These are phyloP conservation scores for Tamandua tetradactyla DNA, from an alignment of 2,797 vertebrate species.

Conservation along the genomic window DNA sequence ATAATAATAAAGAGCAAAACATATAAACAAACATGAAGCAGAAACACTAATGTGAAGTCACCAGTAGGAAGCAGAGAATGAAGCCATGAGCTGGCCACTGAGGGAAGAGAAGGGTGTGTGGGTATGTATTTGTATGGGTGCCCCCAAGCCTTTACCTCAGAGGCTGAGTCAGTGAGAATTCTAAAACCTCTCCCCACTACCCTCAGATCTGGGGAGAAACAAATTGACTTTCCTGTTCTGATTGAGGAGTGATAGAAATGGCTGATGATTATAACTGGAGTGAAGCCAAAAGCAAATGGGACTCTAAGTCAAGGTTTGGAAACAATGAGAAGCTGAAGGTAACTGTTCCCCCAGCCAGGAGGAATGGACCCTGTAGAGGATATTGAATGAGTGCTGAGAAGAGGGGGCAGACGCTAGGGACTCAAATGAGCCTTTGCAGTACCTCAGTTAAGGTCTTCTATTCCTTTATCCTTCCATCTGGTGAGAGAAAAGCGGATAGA, in stretches of 20 bases:
- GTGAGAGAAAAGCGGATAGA: background rate
- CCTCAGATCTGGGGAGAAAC: background rate
- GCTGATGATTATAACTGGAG: background rate
- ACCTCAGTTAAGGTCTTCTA: background rate
- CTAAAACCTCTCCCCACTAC: background rate
- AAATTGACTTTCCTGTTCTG: background rate
- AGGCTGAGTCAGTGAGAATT: background rate
- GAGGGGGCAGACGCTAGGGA: background rate
- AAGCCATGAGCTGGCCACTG: background rate
- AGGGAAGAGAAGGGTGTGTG: background rate
- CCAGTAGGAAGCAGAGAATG: background rate
- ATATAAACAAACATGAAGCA: background rate
- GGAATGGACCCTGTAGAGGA: background rate
- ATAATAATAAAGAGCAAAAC: slow-evolving; percentile 9
- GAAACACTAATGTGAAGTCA: background rate
- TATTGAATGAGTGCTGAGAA: background rate
- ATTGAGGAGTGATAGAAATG: background rate
- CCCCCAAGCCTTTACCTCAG: background rate
- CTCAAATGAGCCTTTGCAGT: background rate
- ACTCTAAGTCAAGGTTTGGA: background rate
- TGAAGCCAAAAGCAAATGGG: background rate
- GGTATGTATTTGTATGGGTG: background rate
- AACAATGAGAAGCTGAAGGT: background rate
- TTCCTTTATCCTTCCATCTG: background rate
- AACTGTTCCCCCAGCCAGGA: background rate